Conservation (phyloP, 2,113 vertebrate genomes). For the Oophaga pumilio region DNA sequence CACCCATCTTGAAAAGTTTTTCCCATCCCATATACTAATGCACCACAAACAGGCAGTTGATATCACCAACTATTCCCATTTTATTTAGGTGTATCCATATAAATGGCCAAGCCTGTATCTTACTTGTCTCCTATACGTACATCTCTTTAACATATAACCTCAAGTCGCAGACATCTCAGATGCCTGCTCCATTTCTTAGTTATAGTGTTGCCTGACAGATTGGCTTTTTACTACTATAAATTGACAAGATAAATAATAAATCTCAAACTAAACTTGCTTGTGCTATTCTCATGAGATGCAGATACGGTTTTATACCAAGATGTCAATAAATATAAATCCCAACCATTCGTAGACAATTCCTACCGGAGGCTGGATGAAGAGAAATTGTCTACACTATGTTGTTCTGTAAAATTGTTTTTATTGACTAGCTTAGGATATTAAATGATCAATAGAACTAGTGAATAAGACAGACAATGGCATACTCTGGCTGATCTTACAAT, state of each 20-base stretch:
- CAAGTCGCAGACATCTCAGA: neutral
- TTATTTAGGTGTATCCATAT: no score
- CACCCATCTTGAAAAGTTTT: no score
- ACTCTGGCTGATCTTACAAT: neutral
- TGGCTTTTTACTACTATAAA: constrained; percentile 1
- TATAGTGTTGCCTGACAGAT: neutral
- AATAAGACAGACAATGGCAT: neutral
- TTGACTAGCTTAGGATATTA: constrained; percentile 38
- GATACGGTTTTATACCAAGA: constrained; percentile 42
- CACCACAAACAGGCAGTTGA: no score
- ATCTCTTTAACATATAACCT: neutral
- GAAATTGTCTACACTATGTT: constrained; percentile 20
- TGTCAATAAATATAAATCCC: constrained; percentile 53
- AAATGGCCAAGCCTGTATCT: no score
- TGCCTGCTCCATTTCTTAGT: neutral
- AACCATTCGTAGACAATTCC: constrained; percentile 21
- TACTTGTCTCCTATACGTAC: neutral
- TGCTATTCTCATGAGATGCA: constrained; percentile 8
- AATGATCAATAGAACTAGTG: neutral
- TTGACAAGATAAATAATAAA: constrained; percentile 24
- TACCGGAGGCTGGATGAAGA: constrained; percentile 11
- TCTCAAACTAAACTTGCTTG: neutral
- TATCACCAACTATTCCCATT: no score
- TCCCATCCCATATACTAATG: no score
- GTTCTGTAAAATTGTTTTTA: constrained; percentile 37